Base-by-base conservation (phyloP, 2,888 invertebrate species). In the Luperina testacea region DNA sequence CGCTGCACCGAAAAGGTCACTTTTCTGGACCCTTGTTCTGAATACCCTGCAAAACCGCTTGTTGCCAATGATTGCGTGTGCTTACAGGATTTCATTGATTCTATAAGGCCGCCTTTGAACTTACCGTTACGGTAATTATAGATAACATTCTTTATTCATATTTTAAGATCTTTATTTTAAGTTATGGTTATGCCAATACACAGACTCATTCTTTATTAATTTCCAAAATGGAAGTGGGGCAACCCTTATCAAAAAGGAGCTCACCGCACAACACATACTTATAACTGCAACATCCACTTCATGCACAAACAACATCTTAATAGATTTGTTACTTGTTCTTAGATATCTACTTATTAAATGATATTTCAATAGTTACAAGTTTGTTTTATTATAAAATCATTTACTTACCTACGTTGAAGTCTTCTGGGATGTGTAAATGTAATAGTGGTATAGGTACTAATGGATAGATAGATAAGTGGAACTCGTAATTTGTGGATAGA, bases 41-140 rank as follows among this genome's bases (percentile, higher is more conserved):
- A 77, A n/a, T 51, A 42, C n/a, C 38, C 48, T 13, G 20, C 45
- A 13, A 64, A 77, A 67, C 63, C 81, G 17, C 63, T 61, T 1
- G 51, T 78, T n/a, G 84, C 57, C 0, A 83, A 87, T 0, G 85
- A 89, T 38, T 93, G 94, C 78, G 70, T 92, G 78, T 93, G 94
- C 77, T 84, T 95, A 78, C 91, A 94, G 76, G 92, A 91, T 70
- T 94, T 93, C 72, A 90, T 96, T 27, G 90, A 94, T 73, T 89
- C 94, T n/a, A 94, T 96, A 69, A 92, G 94, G 79, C 95, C 95
- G 48, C 93, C 94, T 20, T 27, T 90, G 59, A 42, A 63, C 9
- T 20, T 75, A 63, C 42, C 51, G 6, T 24, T 13, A 13, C 2
- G 17, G 24, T 42, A 45, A 42, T 59, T 24, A 79, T n/a, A 51